Base-by-base conservation (phyloP, 1,140 invertebrate species). In the Bombus balteatus region DNA sequence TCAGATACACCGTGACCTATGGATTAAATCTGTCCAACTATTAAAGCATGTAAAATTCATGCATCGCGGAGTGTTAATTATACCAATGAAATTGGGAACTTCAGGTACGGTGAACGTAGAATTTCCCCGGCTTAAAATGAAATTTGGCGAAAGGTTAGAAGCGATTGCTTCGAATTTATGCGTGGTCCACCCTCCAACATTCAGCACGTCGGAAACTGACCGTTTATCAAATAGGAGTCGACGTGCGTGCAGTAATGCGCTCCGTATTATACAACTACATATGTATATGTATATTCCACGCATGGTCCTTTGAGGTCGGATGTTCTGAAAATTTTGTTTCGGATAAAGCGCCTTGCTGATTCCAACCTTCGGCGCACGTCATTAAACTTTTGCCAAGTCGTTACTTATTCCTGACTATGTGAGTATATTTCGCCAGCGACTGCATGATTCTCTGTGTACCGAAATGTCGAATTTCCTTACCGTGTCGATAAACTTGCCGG, bases 371-470 rank as follows among this genome's bases (percentile, higher is more conserved):
- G 65, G 18, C 62, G 79, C 76, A 73, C 70, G 88, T 89, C 89
- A 90, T 89, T 90, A 87, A 89, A 89, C 87, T 90, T 90, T 83
- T n/a, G 37, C 2, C 15, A 79, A 84, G 75, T 77, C 53, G 59
- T 79, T 84, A 59, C 47, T 84, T 71, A 79, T 84, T 71, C 22
- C 15, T 5, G 28, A 8, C 15, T 25, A 22, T 34, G 47, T 22
- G 34, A 37, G 8, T 28, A 34, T 13, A 18, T 59, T 32, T 43
- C n/a, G 43, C 41, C 68, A 65, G 37, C 13, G 39, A 77, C 65
- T 62, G 25, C 57, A 37, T 57, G 66, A 47, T 43, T 75, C 72
- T 66, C 39, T 73, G 74, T 86, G 74, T 68, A 83, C 80, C 37
- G 62, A 84, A 85, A 80, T 47, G 79, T 77, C 66, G 77, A 83